A percentile compares a stretch with the other conserved stretches of the same genome.
Evolutionary conservation across 2,888 invertebrate species (phyloP).

Genomic region (Hirudinaria manillensis): DNA sequence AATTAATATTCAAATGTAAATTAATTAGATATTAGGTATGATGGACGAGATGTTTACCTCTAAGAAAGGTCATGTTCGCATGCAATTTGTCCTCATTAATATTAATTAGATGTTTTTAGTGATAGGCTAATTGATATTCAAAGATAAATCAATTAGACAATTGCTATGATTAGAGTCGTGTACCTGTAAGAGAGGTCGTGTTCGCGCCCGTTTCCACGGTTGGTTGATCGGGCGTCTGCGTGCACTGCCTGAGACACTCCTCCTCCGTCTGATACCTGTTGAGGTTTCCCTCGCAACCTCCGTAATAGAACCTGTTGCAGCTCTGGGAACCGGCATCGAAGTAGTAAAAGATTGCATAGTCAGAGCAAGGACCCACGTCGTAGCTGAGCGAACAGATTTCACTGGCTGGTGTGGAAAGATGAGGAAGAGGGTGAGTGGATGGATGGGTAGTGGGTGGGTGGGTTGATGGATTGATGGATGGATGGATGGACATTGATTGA

Average conservation of each 20-base stretch:
- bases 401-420: conserved; percentile 59
- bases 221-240: neutral
- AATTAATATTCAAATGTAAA: too few species aligned
- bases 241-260: conserved; percentile 35
- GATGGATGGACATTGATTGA: too few species aligned
- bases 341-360: conserved; percentile 22
- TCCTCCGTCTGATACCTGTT: conserved; percentile 59
- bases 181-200: neutral
- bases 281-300: conserved; percentile 84
- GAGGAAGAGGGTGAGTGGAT: too few species aligned
- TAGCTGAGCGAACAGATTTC: conserved; percentile 15
- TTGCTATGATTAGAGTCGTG: too few species aligned
- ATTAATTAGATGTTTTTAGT: too few species aligned
- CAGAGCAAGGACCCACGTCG: conserved; percentile 24
- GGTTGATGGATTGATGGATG: too few species aligned
- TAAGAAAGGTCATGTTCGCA: too few species aligned
- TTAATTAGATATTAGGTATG: too few species aligned
- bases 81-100: too few species aligned
- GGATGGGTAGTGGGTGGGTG: too few species aligned
- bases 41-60: too few species aligned
- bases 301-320: conserved; percentile 73
- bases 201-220: neutral
- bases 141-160: too few species aligned
- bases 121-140: neutral
- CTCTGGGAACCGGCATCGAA: conserved; percentile 56